phyloP scores from a whole-genome alignment of 1,140 invertebrate species.

The Sesamia nonagrioides region DNA sequence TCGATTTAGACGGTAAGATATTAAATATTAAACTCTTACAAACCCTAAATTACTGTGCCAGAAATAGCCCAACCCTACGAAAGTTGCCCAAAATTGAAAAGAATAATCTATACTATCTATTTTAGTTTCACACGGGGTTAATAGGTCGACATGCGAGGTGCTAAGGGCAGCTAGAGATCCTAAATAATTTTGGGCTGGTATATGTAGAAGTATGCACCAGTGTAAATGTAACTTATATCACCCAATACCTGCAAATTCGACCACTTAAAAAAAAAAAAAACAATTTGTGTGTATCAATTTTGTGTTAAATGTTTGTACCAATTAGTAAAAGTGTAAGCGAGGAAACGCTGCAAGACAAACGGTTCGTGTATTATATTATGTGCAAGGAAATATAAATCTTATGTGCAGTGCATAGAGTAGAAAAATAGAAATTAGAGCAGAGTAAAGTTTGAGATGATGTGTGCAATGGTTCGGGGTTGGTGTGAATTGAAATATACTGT shows the following conservation, averaged over 20 bases:
- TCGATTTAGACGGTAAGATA: background rate
- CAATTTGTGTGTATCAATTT: constrained; percentile 45
- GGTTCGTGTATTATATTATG: constrained; percentile 72
- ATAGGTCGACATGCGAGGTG: constrained; percentile 75
- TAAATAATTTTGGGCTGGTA: constrained; percentile 80
- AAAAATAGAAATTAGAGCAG: constrained; percentile 73
- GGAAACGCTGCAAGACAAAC: constrained; percentile 75
- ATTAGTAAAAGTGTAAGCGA: constrained; percentile 67
- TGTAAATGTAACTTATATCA: constrained; percentile 72
- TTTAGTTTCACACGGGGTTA: constrained; percentile 64
- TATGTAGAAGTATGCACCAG: constrained; percentile 87
- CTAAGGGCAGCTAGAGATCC: constrained; percentile 69
- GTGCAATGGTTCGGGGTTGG: constrained; percentile 70
- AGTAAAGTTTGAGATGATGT: constrained; percentile 71
- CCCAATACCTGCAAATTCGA: constrained; percentile 62
- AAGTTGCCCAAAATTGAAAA: constrained; percentile 39
- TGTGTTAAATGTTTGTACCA: constrained; percentile 46
- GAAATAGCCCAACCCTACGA: constrained; percentile 31
- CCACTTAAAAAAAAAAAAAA: constrained; percentile 45
- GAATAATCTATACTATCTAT: constrained; percentile 55
- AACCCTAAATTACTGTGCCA: constrained; percentile 29
- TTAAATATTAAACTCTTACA: constrained; percentile 21
- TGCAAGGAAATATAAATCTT: constrained; percentile 84
- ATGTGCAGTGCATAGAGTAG: constrained; percentile 84
- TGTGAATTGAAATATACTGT: constrained; percentile 68